phyloP scores from a whole-genome alignment of 2,113 vertebrate genomes.

The Herpetotheres cachinnans region DNA sequence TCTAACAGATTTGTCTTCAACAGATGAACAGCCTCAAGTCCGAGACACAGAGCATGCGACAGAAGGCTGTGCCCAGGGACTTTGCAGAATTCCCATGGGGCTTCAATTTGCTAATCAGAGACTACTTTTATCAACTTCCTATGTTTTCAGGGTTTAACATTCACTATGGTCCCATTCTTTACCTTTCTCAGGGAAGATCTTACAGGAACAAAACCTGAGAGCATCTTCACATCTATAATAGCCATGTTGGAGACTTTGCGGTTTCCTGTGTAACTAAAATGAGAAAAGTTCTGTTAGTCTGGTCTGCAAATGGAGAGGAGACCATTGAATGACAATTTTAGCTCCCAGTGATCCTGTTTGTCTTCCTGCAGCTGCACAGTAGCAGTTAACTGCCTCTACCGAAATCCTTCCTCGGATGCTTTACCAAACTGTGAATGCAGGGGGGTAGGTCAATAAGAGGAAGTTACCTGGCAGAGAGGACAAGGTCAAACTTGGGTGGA shows the following conservation, averaged over 20 bases:
- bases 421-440: neutral
- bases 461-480: conserved; percentile 61
- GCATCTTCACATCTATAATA: conserved; percentile 73
- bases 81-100: neutral
- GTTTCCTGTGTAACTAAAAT: conserved; percentile 62
- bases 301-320: neutral
- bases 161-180: neutral
- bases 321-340: neutral
- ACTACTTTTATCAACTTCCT: neutral
- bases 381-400: neutral
- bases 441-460: neutral
- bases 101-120: neutral
- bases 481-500: conserved; percentile 52
- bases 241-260: conserved; percentile 60
- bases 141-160: neutral
- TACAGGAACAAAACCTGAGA: conserved; percentile 70
- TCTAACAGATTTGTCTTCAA: neutral
- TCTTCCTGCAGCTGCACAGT: neutral
- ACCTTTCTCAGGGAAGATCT: conserved; percentile 65
- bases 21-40: neutral
- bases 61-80: neutral
- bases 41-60: neutral
- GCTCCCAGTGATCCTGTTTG: neutral
- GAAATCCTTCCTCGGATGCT: neutral
- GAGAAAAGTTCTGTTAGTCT: neutral